Percentiles rank a stretch among this genome's conserved stretches.
Conservation (phyloP, 2,888 invertebrate genomes). For the Euproctis similis region DNA sequence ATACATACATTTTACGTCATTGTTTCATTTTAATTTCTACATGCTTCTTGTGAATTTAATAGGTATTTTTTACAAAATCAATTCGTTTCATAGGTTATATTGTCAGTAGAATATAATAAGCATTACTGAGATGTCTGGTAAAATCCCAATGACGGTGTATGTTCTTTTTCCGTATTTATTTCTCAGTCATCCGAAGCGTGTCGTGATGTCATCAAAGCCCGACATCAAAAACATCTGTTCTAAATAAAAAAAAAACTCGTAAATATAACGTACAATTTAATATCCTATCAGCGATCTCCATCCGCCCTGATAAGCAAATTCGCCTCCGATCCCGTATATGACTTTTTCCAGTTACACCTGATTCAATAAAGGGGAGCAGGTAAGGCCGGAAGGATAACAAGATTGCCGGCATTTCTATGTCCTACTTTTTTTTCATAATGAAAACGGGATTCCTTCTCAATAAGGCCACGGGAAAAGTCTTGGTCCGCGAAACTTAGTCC, state of each 20-base stretch:
- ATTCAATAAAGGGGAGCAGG: slow-evolving; percentile 36
- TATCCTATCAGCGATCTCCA: slow-evolving; percentile 5
- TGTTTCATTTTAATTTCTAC: too few relatives aligned
- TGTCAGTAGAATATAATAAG: too few relatives aligned
- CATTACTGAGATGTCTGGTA: too few relatives aligned
- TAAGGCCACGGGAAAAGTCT: slow-evolving; percentile 31
- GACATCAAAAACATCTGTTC: neutral
- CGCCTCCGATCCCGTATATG: slow-evolving; percentile 15
- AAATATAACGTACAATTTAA: slow-evolving; percentile 4
- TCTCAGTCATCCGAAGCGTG: too few relatives aligned
- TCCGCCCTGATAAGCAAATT: slow-evolving; percentile 19
- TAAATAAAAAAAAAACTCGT: neutral
- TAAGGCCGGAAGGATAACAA: slow-evolving; percentile 30
- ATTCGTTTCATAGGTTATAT: too few relatives aligned
- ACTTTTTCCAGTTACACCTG: slow-evolving; percentile 31
- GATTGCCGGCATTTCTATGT: slow-evolving; percentile 31
- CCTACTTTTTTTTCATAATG: slow-evolving; percentile 34
- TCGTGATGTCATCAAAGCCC: too few relatives aligned
- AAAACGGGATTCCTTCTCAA: slow-evolving; percentile 34
- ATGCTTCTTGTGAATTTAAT: too few relatives aligned
- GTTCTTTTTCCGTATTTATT: too few relatives aligned
- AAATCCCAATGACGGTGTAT: too few relatives aligned
- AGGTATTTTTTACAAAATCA: too few relatives aligned
- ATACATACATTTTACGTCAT: too few relatives aligned
- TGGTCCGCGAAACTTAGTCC: slow-evolving; percentile 21